Conservation (phyloP, 2,888 invertebrate genomes). For the Mycalesis mineus region DNA sequence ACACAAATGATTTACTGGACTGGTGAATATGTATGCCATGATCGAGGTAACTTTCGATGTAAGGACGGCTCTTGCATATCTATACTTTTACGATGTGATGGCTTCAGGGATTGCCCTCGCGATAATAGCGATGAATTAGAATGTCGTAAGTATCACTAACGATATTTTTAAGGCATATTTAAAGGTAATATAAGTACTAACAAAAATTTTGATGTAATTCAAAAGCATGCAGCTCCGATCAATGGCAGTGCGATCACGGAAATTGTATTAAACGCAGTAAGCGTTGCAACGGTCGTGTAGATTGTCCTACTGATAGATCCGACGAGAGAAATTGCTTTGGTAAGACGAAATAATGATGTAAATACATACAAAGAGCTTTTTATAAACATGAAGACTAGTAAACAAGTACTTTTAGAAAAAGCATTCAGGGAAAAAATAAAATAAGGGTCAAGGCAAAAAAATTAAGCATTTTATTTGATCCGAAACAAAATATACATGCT, state of each 20-base stretch:
- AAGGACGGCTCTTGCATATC: conserved; percentile 86
- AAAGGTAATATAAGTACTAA: conserved; percentile 2
- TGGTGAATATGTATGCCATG: conserved; percentile 59
- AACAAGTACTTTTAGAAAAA: too few species aligned
- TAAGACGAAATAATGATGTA: conserved; percentile 41
- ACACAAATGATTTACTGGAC: conserved; percentile 50
- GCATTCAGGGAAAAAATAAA: too few species aligned
- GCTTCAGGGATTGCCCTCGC: conserved; percentile 82
- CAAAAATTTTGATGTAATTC: conserved; percentile 1
- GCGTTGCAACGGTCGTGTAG: conserved; percentile 82
- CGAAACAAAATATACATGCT: too few species aligned
- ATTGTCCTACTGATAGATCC: conserved; percentile 84
- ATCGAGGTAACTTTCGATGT: conserved; percentile 82
- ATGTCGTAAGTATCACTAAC: conserved; percentile 76
- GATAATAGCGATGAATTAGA: conserved; percentile 81
- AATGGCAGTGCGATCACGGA: conserved; percentile 87
- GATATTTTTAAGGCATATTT: neutral
- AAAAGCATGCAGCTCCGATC: conserved; percentile 81
- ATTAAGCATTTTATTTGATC: too few species aligned
- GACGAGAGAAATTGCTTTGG: conserved; percentile 85
- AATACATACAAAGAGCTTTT: neutral
- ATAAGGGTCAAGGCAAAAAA: too few species aligned
- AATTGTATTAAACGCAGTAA: conserved; percentile 79
- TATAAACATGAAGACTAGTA: too few species aligned
- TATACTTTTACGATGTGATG: conserved; percentile 83